A percentile compares a stretch with the other conserved stretches of the same genome.
phyloP scores from a whole-genome alignment of 2,113 vertebrate genomes.

The Istiophorus platypterus region DNA sequence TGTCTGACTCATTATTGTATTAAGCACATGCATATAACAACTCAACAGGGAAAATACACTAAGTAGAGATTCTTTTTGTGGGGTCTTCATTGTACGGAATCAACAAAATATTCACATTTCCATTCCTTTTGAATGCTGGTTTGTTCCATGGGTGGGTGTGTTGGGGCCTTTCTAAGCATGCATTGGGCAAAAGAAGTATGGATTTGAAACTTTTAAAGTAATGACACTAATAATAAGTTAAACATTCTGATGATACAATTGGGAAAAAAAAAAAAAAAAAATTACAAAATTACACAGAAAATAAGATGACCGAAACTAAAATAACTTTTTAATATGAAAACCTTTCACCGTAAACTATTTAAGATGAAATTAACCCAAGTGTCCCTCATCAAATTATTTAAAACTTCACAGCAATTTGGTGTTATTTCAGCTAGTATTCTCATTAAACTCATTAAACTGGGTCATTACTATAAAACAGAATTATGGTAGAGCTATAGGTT shows the following conservation, averaged over 20 bases:
- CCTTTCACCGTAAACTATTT: neutral
- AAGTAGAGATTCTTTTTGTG: neutral
- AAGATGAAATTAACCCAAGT: neutral
- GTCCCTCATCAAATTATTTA: neutral
- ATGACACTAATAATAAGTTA: neutral
- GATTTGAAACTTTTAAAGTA: neutral
- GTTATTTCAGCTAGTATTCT: neutral
- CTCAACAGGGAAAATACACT: neutral
- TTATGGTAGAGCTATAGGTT: neutral
- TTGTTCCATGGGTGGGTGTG: neutral
- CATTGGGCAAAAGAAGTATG: neutral
- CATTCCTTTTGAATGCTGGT: too few relatives aligned
- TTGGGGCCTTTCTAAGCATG: too few relatives aligned
- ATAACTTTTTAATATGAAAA: neutral
- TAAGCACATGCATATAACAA: neutral
- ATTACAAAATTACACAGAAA: neutral
- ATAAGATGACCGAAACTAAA: neutral
- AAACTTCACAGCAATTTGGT: neutral
- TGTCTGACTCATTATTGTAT: neutral
- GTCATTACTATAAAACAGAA: slow-evolving; percentile 1
- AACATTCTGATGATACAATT: neutral
- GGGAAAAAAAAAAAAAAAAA: neutral
- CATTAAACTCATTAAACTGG: neutral
- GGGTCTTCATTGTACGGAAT: neutral
- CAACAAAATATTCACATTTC: neutral